Evolutionary conservation across 2,888 invertebrate genomes (phyloP), one percentile per base, ranked within the genome.

Genomic region (Eristalis intricaria): DNA sequence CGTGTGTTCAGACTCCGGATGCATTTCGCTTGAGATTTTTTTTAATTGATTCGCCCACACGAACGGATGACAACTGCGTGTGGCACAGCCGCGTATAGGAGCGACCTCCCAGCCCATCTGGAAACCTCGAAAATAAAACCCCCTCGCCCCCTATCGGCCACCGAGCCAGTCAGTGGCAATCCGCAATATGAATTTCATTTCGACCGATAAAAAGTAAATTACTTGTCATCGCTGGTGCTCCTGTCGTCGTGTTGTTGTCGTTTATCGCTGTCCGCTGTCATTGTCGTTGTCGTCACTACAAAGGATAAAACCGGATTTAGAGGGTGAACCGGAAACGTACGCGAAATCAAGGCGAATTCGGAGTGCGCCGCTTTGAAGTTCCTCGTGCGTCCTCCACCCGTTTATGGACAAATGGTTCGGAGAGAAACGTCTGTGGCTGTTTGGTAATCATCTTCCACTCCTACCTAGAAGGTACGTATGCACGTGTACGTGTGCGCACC

Each of bases 331-430:
- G 26, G 15, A 5, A 26, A 26, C 23, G 15, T 11, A 60, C 60
- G 60, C 26, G 19, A n/a, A 11, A 50, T 13, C 63, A 71, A 56
- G 23, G 40, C 58, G 32, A 43, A 38, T n/a, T 63, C 10, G 56
- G 69, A 60, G 19, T 56, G 32, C 35, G 60, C 56, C 26, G 23
- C 32, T 74, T 75, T 70, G 22, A 23, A 79, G 64, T 50, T 66
- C 32, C n/a, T n/a, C n/a, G n/a, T 7, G 29, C 43, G 10, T 29
- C 90, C 63, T 19, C 7, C 50, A 50, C 50, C 19, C 50, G 50
- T 50, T 22, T 94, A 97, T 97, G 97, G 97, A 97, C 96, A 97
- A 96, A 97, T 97, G 97, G 97, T 96, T 97, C 94, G 96, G 96
- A 94, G 97, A 97, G 94, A 96, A 96, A 94, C 96, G 96, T 94